phyloP scores from a whole-genome alignment of 2,797 vertebrate species.

The Darevskia mixta region DNA sequence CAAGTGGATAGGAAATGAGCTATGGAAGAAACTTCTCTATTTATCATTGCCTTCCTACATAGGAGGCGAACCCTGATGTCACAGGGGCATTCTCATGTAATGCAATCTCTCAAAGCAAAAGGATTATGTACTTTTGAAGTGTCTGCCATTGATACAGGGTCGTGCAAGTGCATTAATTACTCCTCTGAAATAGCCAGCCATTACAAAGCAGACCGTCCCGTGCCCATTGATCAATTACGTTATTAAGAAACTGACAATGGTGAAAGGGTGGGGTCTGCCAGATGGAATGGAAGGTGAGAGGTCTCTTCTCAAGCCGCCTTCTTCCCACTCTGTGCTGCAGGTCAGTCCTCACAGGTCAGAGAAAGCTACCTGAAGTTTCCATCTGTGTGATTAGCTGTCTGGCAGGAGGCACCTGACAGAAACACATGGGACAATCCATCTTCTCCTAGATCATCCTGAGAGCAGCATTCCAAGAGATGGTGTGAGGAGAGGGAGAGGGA shows the following conservation, averaged over 20 bases:
- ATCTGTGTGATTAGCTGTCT: constrained; percentile 9
- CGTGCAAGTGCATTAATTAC: constrained; percentile 60
- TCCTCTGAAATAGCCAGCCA: constrained; percentile 56
- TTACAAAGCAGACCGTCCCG: constrained; percentile 58
- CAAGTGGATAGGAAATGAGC: background rate
- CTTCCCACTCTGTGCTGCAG: background rate
- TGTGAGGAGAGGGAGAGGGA: background rate
- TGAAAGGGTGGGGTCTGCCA: constrained; percentile 6
- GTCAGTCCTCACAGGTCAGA: background rate
- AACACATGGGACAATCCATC: background rate
- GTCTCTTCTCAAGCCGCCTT: background rate
- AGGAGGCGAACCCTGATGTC: background rate
- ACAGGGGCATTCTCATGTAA: background rate
- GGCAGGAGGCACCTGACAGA: background rate
- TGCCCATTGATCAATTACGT: constrained; percentile 27
- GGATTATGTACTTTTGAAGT: background rate
- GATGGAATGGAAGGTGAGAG: background rate
- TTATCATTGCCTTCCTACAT: background rate
- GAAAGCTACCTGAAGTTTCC: constrained; percentile 3
- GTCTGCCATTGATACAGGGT: constrained; percentile 39
- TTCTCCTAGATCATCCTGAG: background rate
- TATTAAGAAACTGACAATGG: constrained; percentile 2
- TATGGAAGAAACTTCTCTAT: background rate
- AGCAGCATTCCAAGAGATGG: background rate
- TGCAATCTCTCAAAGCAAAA: background rate